These are phyloP conservation scores for Epiblema foenella DNA, from an alignment of 2,888 invertebrate genomes.

Conservation along the genomic window DNA sequence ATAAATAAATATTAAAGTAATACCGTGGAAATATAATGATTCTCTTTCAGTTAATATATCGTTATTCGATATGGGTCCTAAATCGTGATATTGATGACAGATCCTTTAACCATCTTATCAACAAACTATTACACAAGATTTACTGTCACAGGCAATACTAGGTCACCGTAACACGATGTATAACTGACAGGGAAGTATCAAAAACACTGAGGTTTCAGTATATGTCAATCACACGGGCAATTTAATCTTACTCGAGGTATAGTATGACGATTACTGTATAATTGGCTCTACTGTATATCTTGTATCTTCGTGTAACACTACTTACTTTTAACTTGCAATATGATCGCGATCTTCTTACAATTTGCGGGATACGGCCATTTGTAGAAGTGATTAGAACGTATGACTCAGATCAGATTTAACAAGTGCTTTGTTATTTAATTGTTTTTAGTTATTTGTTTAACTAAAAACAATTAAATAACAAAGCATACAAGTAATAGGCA, in stretches of 20 bases:
- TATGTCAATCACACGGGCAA: slow-evolving; percentile 39
- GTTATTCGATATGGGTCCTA: neutral
- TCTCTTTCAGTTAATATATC: neutral
- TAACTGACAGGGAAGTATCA: slow-evolving; percentile 35
- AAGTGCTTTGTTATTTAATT: no score
- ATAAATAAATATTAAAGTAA: no score
- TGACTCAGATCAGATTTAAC: no score
- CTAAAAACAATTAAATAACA: no score
- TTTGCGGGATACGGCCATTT: slow-evolving; percentile 6
- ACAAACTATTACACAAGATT: slow-evolving; percentile 18
- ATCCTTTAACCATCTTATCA: slow-evolving; percentile 21
- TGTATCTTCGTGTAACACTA: slow-evolving; percentile 14
- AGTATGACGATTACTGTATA: slow-evolving; percentile 24
- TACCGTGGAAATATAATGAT: no score
- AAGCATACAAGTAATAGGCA: no score
- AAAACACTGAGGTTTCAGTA: slow-evolving; percentile 38
- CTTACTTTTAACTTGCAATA: neutral
- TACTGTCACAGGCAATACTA: slow-evolving; percentile 20
- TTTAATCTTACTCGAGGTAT: slow-evolving; percentile 37
- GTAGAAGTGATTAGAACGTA: neutral
- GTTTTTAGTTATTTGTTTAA: no score
- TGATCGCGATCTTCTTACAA: slow-evolving; percentile 6
- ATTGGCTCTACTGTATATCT: slow-evolving; percentile 17
- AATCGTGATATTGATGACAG: slow-evolving; percentile 30
- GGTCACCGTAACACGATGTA: slow-evolving; percentile 23